Conservation (phyloP, 2,113 vertebrate species). For the pig (Sus scrofa) region DNA sequence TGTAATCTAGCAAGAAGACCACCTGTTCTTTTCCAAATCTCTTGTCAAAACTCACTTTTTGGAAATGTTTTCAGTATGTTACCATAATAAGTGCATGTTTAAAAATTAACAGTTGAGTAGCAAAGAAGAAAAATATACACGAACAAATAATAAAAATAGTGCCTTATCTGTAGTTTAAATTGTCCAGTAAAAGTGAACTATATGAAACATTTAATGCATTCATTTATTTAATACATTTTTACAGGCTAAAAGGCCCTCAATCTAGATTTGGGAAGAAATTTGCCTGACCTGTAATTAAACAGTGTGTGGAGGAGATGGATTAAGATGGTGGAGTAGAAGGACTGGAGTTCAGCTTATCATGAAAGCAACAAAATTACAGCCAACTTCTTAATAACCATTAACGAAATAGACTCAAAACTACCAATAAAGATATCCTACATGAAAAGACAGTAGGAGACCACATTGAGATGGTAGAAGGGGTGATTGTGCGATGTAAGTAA, state of each 20-base stretch:
- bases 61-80: background rate
- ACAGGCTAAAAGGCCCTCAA: background rate
- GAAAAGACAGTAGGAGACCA: too few relatives aligned
- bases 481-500: too few relatives aligned
- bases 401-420: too few relatives aligned
- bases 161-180: background rate
- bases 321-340: too few relatives aligned
- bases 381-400: too few relatives aligned
- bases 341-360: too few relatives aligned
- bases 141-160: background rate
- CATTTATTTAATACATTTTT: background rate
- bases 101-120: background rate
- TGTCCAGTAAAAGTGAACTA: background rate
- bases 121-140: background rate
- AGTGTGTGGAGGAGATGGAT: background rate
- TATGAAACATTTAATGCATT: background rate
- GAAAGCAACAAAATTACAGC: too few relatives aligned
- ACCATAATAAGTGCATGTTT: background rate
- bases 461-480: too few relatives aligned
- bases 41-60: slow-evolving; percentile 24
- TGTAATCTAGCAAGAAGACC: background rate
- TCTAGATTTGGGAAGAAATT: slow-evolving; percentile 28
- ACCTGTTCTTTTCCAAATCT: slow-evolving; percentile 27
- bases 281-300: background rate
- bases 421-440: too few relatives aligned